A percentile compares a stretch with the other conserved stretches of the same genome.
phyloP scores from a whole-genome alignment of 1,140 invertebrate genomes.

The Drosophila elegans region DNA sequence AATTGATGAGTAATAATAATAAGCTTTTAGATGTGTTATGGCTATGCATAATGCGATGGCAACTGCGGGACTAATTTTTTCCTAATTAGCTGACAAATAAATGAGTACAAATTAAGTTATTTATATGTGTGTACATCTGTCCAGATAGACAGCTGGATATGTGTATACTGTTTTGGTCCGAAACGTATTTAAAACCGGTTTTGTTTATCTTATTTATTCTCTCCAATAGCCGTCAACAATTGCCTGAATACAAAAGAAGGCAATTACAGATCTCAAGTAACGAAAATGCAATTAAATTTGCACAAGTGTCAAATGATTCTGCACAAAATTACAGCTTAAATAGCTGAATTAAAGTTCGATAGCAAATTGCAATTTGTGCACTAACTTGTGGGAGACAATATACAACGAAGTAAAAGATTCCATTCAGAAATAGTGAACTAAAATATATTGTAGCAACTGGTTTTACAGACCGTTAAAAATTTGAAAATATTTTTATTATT shows the following conservation, averaged over 20 bases:
- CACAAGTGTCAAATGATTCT: slow-evolving; percentile 5
- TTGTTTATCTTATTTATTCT: slow-evolving; percentile 11
- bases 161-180: slow-evolving; percentile 27
- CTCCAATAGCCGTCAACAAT: slow-evolving; percentile 8
- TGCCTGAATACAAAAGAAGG: slow-evolving; percentile 28
- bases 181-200: slow-evolving; percentile 70
- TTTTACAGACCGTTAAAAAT: no score
- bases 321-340: slow-evolving; percentile 21
- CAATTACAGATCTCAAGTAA: slow-evolving; percentile 39
- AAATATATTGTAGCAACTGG: no score
- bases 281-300: slow-evolving; percentile 42
- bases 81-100: slow-evolving; percentile 22
- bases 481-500: no score
- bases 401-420: no score
- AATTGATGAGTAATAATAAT: slow-evolving; percentile 55
- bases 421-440: no score
- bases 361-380: slow-evolving; percentile 16
- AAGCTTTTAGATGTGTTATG: slow-evolving; percentile 20
- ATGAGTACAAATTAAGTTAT: slow-evolving; percentile 4
- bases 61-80: slow-evolving; percentile 16
- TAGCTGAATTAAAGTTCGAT: slow-evolving; percentile 4
- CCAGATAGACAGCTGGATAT: slow-evolving; percentile 15
- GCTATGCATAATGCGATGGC: slow-evolving; percentile 2
- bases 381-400: neutral
- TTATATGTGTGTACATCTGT: slow-evolving; percentile 7